Evolutionary conservation across 1,140 invertebrate genomes (phyloP).

Genomic region (Berghia stephanieae): DNA sequence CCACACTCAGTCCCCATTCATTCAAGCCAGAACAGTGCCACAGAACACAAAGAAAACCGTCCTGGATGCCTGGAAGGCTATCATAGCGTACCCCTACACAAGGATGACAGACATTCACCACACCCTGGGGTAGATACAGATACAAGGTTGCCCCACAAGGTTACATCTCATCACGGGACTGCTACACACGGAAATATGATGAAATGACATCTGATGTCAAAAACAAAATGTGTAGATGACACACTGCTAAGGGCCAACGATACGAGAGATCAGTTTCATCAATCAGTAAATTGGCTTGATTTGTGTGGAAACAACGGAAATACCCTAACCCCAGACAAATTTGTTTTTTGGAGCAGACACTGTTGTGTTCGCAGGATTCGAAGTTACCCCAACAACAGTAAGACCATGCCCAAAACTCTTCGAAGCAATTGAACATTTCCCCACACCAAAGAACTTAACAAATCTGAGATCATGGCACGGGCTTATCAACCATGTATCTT

Average conservation of each 20-base stretch:
- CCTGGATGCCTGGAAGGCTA: conserved; percentile 40
- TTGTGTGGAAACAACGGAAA: conserved; percentile 42
- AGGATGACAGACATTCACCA: conserved; percentile 41
- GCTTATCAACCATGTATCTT: conserved; percentile 18
- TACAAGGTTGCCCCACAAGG: conserved; percentile 34
- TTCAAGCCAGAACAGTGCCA: conserved; percentile 37
- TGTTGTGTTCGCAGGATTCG: conserved; percentile 48
- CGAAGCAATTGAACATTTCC: conserved; percentile 36
- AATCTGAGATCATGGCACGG: conserved; percentile 43
- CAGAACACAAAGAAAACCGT: conserved; percentile 36
- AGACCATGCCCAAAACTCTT: conserved; percentile 30
- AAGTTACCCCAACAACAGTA: conserved; percentile 32
- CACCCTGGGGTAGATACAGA: conserved; percentile 42
- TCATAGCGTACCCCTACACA: conserved; percentile 29
- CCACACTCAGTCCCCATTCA: conserved; percentile 39
- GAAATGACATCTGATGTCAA: conserved; percentile 38
- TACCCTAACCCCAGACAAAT: conserved; percentile 54
- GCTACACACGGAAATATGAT: conserved; percentile 36
- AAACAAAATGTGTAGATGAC: conserved; percentile 48
- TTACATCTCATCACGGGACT: conserved; percentile 38
- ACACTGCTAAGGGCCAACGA: conserved; percentile 32
- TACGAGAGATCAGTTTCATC: conserved; percentile 34
- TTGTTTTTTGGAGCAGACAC: conserved; percentile 39
- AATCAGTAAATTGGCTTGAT: conserved; percentile 36
- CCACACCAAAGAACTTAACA: conserved; percentile 33